A percentile compares a stretch with the other conserved stretches of the same genome.
These are phyloP conservation scores for Poecile atricapillus DNA, from an alignment of 2,113 vertebrate genomes.

Conservation along the genomic window DNA sequence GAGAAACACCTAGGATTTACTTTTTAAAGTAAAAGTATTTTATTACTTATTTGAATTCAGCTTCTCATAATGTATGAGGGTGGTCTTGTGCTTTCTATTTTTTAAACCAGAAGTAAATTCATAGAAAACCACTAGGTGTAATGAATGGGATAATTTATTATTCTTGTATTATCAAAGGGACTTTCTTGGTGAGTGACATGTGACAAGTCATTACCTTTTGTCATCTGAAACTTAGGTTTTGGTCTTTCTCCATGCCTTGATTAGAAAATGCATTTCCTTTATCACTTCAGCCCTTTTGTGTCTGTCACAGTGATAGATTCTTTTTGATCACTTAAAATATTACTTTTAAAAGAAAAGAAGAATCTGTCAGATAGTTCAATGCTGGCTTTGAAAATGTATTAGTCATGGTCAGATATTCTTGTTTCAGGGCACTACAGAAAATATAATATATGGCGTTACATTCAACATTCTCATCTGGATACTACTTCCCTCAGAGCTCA, in stretches of 20 bases:
- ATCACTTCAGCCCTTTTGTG: not conserved
- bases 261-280: not conserved
- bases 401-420: not conserved
- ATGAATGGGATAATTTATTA: not conserved
- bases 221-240: not conserved
- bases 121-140: not conserved
- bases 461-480: not conserved
- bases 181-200: not conserved
- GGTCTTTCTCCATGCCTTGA: not conserved
- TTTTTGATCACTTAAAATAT: not conserved
- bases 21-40: not conserved
- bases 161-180: not conserved
- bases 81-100: not conserved
- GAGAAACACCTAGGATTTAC: not conserved
- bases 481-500: not conserved
- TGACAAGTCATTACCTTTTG: not conserved
- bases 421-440: not conserved
- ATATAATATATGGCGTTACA: not conserved
- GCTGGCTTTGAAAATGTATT: not conserved
- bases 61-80: not conserved
- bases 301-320: not conserved
- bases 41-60: not conserved
- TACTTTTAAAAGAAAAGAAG: not conserved
- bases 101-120: not conserved
- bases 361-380: not conserved